Percentiles rank a stretch among this genome's conserved stretches.
phyloP scores from a whole-genome alignment of 1,140 invertebrate species.

The Harpegnathos saltator region DNA sequence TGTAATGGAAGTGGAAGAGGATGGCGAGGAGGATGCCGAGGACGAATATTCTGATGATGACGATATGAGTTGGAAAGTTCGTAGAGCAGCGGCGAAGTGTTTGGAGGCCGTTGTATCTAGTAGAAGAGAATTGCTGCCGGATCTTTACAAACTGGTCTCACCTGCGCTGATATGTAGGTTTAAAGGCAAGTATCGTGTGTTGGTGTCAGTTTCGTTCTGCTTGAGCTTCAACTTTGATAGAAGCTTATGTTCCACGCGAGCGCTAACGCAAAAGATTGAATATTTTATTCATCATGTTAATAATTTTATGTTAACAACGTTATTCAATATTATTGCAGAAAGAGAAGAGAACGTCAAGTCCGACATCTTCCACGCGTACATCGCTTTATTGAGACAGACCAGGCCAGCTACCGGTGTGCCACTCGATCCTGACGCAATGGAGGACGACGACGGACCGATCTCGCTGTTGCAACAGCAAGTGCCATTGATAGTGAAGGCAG shows the following conservation, averaged over 20 bases:
- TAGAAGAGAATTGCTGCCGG: conserved; percentile 94
- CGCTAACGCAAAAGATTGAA: too few species aligned
- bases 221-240: too few species aligned
- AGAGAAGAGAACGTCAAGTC: conserved; percentile 99
- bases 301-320: too few species aligned
- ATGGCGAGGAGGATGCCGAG: conserved; percentile 92
- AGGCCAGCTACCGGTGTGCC: conserved; percentile 89
- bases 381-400: conserved; percentile 96
- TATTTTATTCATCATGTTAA: too few species aligned
- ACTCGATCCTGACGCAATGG: conserved; percentile 92
- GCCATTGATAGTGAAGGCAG: conserved; percentile 93
- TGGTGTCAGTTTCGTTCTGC: too few species aligned
- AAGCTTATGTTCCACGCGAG: too few species aligned
- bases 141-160: conserved; percentile 96
- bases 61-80: conserved; percentile 99
- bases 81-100: conserved; percentile 98
- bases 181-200: conserved; percentile 90
- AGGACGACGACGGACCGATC: conserved; percentile 91
- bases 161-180: conserved; percentile 96
- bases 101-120: conserved; percentile 97
- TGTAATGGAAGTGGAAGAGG: conserved; percentile 89
- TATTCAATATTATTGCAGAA: conserved; percentile 88
- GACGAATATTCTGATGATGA: conserved; percentile 99
- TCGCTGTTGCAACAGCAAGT: conserved; percentile 91
- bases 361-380: conserved; percentile 98